Percentiles rank a stretch among this genome's conserved stretches.
Evolutionary conservation across 2,113 vertebrate species (phyloP).

Genomic region (Sinocyclocheilus rhinocerous): DNA sequence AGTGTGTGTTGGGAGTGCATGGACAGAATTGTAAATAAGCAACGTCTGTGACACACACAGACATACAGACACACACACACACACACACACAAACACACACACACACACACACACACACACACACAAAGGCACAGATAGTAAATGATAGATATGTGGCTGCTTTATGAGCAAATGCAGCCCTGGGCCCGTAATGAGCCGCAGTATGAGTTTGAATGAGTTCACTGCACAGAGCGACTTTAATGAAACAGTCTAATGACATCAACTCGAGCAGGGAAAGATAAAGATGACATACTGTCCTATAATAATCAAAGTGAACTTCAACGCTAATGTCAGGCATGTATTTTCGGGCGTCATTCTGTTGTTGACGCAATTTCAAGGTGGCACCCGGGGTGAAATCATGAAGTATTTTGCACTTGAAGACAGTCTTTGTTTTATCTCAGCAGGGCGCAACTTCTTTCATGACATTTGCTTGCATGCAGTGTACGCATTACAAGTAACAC

Average conservation of each 20-base stretch:
- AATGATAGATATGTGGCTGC: conserved; percentile 41
- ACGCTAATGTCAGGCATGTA: conserved; percentile 28
- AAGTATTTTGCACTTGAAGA: neutral
- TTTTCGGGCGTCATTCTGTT: conserved; percentile 25
- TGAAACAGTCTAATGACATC: conserved; percentile 49
- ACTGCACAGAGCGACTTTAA: conserved; percentile 39
- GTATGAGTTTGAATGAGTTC: conserved; percentile 50
- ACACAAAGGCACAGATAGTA: conserved; percentile 4
- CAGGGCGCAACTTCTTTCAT: neutral
- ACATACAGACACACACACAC: too few species aligned
- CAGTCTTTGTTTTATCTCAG: neutral
- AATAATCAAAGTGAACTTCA: conserved; percentile 42
- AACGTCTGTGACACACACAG: too few species aligned
- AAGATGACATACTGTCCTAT: conserved; percentile 49
- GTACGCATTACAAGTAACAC: too few species aligned
- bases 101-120: too few species aligned
- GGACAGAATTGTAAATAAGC: too few species aligned
- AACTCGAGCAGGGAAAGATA: conserved; percentile 36
- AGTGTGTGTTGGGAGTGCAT: too few species aligned
- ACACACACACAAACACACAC: too few species aligned
- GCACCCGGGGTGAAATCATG: neutral
- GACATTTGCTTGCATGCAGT: neutral
- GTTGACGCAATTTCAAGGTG: conserved; percentile 28
- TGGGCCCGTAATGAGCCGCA: conserved; percentile 40
- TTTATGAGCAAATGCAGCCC: conserved; percentile 35